Evolutionary conservation across 2,888 invertebrate genomes (phyloP).

Genomic region (Eristalis pertinax): DNA sequence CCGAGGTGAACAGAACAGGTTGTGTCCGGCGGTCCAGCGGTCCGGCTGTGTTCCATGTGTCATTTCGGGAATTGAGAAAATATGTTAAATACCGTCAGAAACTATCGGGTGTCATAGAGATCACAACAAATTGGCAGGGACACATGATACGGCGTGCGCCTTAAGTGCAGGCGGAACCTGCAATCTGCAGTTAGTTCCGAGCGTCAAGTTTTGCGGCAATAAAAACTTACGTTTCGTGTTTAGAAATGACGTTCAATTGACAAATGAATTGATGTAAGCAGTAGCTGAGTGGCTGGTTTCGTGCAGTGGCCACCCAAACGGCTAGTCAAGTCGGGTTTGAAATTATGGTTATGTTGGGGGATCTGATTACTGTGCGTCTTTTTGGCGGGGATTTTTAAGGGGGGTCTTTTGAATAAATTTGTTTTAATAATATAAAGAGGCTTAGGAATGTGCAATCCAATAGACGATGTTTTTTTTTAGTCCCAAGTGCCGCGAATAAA

Average conservation of each 20-base stretch:
- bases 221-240: neutral
- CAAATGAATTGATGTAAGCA: neutral
- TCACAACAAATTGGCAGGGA: slow-evolving; percentile 51
- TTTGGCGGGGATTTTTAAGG: neutral
- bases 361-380: neutral
- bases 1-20: slow-evolving; percentile 36
- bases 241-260: neutral
- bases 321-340: neutral
- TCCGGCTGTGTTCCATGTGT: slow-evolving; percentile 57
- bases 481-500: too few relatives aligned
- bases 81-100: slow-evolving; percentile 57
- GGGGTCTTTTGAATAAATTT: too few relatives aligned
- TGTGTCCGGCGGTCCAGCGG: slow-evolving; percentile 36
- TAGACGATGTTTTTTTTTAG: too few relatives aligned
- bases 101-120: slow-evolving; percentile 48
- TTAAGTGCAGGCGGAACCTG: neutral
- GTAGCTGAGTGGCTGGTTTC: neutral
- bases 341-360: neutral
- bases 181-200: neutral
- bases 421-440: neutral
- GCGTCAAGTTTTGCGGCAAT: neutral
- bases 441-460: neutral
- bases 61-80: slow-evolving; percentile 59
- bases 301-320: neutral
- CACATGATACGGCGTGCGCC: neutral